phyloP scores from a whole-genome alignment of 2,113 vertebrate genomes.

The Phalacrocorax carbo region DNA sequence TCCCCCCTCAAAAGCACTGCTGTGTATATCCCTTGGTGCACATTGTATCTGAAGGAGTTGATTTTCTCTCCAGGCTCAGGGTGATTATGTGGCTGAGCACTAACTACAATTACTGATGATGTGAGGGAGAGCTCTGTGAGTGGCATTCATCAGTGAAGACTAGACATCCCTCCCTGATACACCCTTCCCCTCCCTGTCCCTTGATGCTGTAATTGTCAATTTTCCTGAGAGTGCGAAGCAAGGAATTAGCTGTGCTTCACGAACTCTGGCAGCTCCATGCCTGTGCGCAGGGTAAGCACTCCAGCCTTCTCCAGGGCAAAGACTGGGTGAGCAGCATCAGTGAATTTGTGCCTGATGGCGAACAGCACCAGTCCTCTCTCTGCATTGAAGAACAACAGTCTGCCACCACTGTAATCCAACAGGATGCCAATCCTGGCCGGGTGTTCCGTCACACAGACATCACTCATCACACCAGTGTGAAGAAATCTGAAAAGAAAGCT shows the following conservation, averaged over 20 bases:
- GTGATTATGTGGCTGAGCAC: background rate
- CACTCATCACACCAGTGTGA: conserved; percentile 77
- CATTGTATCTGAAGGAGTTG: background rate
- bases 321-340: conserved; percentile 78
- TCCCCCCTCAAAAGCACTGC: background rate
- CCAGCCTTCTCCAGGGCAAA: conserved; percentile 89
- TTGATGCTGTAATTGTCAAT: background rate
- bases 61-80: background rate
- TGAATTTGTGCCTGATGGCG: conserved; percentile 80
- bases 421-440: conserved; percentile 83
- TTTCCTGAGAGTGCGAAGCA: background rate
- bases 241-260: conserved; percentile 78
- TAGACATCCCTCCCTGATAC: background rate
- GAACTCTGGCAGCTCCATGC: conserved; percentile 85
- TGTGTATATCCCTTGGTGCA: background rate
- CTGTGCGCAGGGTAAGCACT: conserved; percentile 79
- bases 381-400: conserved; percentile 88
- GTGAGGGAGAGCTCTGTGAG: background rate
- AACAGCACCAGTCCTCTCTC: conserved; percentile 86
- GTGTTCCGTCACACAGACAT: conserved; percentile 78
- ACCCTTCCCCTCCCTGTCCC: background rate
- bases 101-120: background rate
- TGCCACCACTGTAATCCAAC: conserved; percentile 82
- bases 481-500: conserved; percentile 88
- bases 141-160: background rate